Base-by-base conservation (phyloP, 2,888 invertebrate genomes). In the Amblyteles armatorius region DNA sequence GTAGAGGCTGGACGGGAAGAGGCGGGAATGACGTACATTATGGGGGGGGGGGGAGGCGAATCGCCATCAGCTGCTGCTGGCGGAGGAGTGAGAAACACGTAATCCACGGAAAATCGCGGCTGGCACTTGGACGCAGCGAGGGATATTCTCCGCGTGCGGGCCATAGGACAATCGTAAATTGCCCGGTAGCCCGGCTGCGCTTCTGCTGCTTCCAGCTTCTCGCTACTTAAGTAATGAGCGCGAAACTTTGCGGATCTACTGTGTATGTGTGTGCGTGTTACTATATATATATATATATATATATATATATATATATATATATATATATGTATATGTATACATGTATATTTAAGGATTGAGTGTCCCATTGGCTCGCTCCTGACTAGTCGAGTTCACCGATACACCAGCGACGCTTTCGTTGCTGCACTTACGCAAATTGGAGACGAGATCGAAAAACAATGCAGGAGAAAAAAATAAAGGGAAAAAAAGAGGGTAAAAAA, bases 191-290 rank as follows among this genome's bases (percentile, higher is more conserved):
- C 19, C 65, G 65, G 79, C 67, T 77, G 71, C 22, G 40, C 78
- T 73, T 60, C 78, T 68, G 71, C 57, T 36, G 69, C 81, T 73
- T 81, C 73, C 52, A 74, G 73, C 71, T 87, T 86, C 86, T 81
- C 88, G 87, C 87, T 90, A 91, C 90, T 91, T 89, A 91, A 88
- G 88, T 90, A 90, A 91, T 89, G 90, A 91, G 88, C 88, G 71
- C 55, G 83, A 90, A 91, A 91, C 87, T 90, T 90, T 87, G 79
- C 76, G 71, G 79, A 40, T 79, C 69, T 19, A 6, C 78, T 40
- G 48, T 63, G 16, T 50, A 50, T 63, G 60, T 50, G 48, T 63
- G 22, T 63, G 16, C 36, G 29, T 29, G 29, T 29, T 4, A 4
- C 33, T 78, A 40, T 22, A 63, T 57, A 55, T 36, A 36, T 36